Conservation (phyloP, 2,797 vertebrate species). For the Gouania willdenowi region DNA sequence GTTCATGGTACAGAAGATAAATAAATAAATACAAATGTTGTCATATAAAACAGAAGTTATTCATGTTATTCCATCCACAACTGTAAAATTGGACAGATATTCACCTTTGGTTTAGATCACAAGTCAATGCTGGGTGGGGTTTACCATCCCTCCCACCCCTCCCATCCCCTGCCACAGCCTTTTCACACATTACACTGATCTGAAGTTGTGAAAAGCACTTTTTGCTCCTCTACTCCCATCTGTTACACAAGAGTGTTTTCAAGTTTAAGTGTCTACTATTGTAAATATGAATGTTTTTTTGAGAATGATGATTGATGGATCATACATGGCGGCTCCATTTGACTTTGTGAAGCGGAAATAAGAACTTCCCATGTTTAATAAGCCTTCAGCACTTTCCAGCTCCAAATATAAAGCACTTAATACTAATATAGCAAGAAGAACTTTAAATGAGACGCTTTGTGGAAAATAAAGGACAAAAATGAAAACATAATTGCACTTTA, state of each 20-base stretch:
- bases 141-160: not conserved
- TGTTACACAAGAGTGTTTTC: conserved; percentile 40
- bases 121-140: too few species aligned
- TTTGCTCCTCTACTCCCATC: conserved; percentile 42
- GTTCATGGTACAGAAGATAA: too few species aligned
- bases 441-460: too few species aligned
- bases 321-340: not conserved
- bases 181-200: conserved; percentile 56
- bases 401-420: conserved; percentile 1
- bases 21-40: too few species aligned
- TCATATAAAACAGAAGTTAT: too few species aligned
- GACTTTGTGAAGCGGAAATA: conserved; percentile 5
- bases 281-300: too few species aligned
- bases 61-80: too few species aligned
- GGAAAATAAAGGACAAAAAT: not conserved
- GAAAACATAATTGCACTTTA: conserved; percentile 20
- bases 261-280: too few species aligned
- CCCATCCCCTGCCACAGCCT: conserved; percentile 26
- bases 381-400: conserved; percentile 4
- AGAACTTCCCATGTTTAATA: conserved; percentile 15
- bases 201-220: conserved; percentile 57
- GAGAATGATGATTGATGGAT: too few species aligned
- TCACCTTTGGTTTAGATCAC: too few species aligned
- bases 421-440: too few species aligned
- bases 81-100: too few species aligned